phyloP scores from a whole-genome alignment of 2,797 vertebrate genomes.

The Todus mexicanus region DNA sequence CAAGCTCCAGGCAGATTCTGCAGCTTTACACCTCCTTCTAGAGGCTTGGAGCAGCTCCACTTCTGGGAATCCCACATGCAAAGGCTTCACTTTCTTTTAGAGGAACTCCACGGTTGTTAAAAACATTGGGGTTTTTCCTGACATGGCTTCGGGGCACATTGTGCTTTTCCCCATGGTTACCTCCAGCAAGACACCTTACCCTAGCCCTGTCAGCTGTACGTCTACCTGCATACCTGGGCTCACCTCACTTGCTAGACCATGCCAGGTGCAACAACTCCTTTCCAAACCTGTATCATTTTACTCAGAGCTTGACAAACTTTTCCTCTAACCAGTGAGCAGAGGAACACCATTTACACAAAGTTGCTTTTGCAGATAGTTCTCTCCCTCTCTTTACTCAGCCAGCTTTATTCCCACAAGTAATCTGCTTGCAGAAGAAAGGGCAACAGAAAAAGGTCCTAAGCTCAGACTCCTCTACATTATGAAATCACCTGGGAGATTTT shows the following conservation, averaged over 20 bases:
- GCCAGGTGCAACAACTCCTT: not conserved
- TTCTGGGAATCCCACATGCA: not conserved
- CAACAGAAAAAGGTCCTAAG: not conserved
- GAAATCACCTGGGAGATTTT: not conserved
- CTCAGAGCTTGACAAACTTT: not conserved
- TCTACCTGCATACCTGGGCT: not conserved
- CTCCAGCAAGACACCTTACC: not conserved
- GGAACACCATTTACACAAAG: not conserved
- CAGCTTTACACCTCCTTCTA: not conserved
- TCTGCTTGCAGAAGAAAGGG: not conserved
- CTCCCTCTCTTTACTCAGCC: not conserved
- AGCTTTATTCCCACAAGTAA: not conserved
- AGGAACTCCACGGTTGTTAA: not conserved
- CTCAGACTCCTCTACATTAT: not conserved
- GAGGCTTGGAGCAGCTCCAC: not conserved
- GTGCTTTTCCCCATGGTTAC: not conserved
- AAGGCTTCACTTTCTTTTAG: not conserved
- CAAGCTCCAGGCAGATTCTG: not conserved
- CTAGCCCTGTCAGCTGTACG: not conserved
- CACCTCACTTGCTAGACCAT: not conserved
- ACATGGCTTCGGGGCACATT: not conserved
- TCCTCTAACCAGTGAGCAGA: accelerated
- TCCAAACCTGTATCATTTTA: not conserved
- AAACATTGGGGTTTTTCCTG: not conserved
- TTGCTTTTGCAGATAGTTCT: not conserved